phyloP scores from a whole-genome alignment of 2,888 invertebrate species.

The Ichneumon xanthorius region DNA sequence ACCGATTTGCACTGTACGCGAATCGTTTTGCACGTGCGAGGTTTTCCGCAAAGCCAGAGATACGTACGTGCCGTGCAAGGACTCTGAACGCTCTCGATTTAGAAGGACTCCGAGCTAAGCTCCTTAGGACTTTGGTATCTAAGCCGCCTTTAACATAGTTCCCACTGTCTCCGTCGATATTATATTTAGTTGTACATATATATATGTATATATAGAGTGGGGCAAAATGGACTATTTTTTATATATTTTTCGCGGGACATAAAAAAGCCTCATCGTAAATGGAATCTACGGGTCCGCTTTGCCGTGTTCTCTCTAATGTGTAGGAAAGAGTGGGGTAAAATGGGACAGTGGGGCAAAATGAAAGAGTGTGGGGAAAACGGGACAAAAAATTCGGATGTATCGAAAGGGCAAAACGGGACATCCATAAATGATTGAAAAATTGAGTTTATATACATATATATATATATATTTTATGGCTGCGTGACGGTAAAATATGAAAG shows the following conservation, averaged over 20 bases:
- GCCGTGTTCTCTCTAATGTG: no score
- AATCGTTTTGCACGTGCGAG: slow-evolving; percentile 69
- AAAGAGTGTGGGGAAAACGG: no score
- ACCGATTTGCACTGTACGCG: slow-evolving; percentile 52
- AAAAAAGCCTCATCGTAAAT: no score
- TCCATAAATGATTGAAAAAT: neutral
- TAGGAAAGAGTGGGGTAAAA: no score
- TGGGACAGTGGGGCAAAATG: no score
- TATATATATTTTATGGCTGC: neutral
- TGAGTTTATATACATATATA: no score
- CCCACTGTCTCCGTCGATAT: slow-evolving; percentile 12
- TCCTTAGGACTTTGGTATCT: slow-evolving; percentile 44
- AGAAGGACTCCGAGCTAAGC: slow-evolving; percentile 64
- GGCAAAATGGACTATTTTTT: no score
- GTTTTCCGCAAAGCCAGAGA: neutral
- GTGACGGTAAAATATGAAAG: slow-evolving; percentile 46
- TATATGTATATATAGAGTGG: no score
- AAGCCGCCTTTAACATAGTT: slow-evolving; percentile 33
- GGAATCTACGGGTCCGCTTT: no score
- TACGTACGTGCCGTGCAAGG: slow-evolving; percentile 71
- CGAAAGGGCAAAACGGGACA: no score
- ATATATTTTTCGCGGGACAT: no score
- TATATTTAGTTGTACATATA: neutral
- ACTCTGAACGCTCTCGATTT: slow-evolving; percentile 71
- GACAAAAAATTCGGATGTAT: no score